A percentile compares a stretch with the other conserved stretches of the same genome.
phyloP scores from a whole-genome alignment of 2,113 vertebrate genomes.

The Limanda limanda region DNA sequence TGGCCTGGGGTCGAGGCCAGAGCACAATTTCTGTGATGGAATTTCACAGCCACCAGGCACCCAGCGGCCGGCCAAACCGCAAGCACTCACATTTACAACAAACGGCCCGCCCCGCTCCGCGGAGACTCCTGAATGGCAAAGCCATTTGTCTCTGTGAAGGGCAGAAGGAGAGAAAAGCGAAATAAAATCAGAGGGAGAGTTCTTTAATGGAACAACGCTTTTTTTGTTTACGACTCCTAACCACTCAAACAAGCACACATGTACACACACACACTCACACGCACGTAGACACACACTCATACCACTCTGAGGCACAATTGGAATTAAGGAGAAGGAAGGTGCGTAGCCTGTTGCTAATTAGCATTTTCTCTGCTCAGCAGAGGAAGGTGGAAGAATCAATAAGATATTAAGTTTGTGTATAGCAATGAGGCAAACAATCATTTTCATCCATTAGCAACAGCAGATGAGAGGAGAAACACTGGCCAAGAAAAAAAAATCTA shows the following conservation, averaged over 20 bases:
- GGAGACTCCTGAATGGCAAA: slow-evolving; percentile 84
- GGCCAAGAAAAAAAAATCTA: slow-evolving; percentile 55
- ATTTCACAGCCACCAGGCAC: slow-evolving; percentile 78
- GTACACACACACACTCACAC: slow-evolving; percentile 17
- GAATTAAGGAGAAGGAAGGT: slow-evolving; percentile 77
- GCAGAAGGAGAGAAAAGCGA: slow-evolving; percentile 74
- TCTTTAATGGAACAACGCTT: slow-evolving; percentile 82
- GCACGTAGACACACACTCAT: slow-evolving; percentile 31
- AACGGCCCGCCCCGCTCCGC: slow-evolving; percentile 69
- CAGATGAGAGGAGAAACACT: slow-evolving; percentile 66
- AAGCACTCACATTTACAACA: slow-evolving; percentile 84
- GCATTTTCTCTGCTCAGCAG: slow-evolving; percentile 94
- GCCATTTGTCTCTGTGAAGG: slow-evolving; percentile 86
- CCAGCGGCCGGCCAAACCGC: slow-evolving; percentile 69
- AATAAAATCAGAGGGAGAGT: slow-evolving; percentile 74
- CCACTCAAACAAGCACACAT: slow-evolving; percentile 41
- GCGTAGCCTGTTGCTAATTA: slow-evolving; percentile 87
- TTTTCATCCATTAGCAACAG: slow-evolving; percentile 80
- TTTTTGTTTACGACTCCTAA: slow-evolving; percentile 89
- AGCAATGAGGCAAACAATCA: slow-evolving; percentile 86
- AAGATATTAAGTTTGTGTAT: slow-evolving; percentile 91
- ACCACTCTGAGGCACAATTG: slow-evolving; percentile 67
- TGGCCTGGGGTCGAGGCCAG: slow-evolving; percentile 73
- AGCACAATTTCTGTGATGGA: slow-evolving; percentile 83
- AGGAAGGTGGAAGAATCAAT: slow-evolving; percentile 86